A percentile compares a stretch with the other conserved stretches of the same genome.
phyloP scores from a whole-genome alignment of 2,888 invertebrate genomes.

The Platycheirus albimanus region DNA sequence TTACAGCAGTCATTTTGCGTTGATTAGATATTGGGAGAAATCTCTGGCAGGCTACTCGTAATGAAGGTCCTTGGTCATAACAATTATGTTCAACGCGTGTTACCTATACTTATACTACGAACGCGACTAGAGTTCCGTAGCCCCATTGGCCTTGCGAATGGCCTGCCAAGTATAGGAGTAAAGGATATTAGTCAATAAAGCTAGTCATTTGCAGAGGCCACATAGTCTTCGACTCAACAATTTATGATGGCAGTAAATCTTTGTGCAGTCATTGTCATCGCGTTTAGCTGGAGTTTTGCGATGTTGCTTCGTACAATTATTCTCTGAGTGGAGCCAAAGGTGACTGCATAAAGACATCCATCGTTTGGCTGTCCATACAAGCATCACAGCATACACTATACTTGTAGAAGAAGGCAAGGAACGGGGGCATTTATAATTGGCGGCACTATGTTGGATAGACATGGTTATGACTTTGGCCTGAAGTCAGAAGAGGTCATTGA shows the following conservation, averaged over 20 bases:
- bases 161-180: slow-evolving; percentile 53
- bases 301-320: slow-evolving; percentile 50
- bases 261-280: slow-evolving; percentile 34
- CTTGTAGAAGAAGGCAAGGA: no score
- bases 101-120: not conserved
- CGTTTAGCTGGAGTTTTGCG: slow-evolving; percentile 2
- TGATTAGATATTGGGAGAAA: slow-evolving; percentile 48
- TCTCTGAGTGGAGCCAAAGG: slow-evolving; percentile 61
- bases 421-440: slow-evolving; percentile 50
- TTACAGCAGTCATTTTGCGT: slow-evolving; percentile 20
- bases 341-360: slow-evolving; percentile 59
- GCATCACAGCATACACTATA: not conserved
- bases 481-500: slow-evolving; percentile 29
- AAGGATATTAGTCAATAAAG: slow-evolving; percentile 55
- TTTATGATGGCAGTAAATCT: slow-evolving; percentile 67
- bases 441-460: slow-evolving; percentile 30
- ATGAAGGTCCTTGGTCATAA: slow-evolving; percentile 52
- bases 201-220: slow-evolving; percentile 12
- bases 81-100: slow-evolving; percentile 29
- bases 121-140: slow-evolving; percentile 9
- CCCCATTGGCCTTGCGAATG: slow-evolving; percentile 47
- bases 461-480: slow-evolving; percentile 65
- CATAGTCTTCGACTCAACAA: slow-evolving; percentile 44
- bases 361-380: slow-evolving; percentile 36
- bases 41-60: slow-evolving; percentile 39